A percentile compares a stretch with the other conserved stretches of the same genome.
Evolutionary conservation across 1,140 invertebrate genomes (phyloP).

Genomic region (Listronotus oregonensis): DNA sequence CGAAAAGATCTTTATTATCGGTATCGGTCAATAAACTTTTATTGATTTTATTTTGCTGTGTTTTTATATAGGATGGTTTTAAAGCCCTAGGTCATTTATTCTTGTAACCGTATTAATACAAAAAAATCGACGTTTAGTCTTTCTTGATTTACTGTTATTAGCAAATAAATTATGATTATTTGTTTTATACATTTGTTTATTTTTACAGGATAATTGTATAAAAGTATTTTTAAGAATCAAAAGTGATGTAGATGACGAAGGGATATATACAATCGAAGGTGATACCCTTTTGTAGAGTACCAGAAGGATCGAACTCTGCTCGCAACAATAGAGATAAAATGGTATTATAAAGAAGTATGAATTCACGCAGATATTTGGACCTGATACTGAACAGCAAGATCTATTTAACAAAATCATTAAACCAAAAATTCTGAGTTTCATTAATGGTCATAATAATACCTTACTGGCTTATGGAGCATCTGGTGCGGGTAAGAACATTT

Average conservation of each 20-base stretch:
- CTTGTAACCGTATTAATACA: too few species aligned
- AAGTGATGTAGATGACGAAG: slow-evolving; percentile 51
- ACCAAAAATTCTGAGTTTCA: slow-evolving; percentile 65
- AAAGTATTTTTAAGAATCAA: slow-evolving; percentile 63
- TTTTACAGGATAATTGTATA: slow-evolving; percentile 39
- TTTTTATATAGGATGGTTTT: too few species aligned
- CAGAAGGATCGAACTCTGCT: slow-evolving; percentile 49
- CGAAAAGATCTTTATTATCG: too few species aligned
- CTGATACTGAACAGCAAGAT: slow-evolving; percentile 61
- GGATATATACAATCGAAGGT: slow-evolving; percentile 52
- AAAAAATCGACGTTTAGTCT: too few species aligned
- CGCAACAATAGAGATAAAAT: slow-evolving; percentile 54
- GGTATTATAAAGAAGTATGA: slow-evolving; percentile 62
- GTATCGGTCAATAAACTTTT: too few species aligned
- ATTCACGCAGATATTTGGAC: slow-evolving; percentile 70
- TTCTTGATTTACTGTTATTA: too few species aligned
- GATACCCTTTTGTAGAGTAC: slow-evolving; percentile 49
- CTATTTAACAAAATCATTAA: slow-evolving; percentile 67
- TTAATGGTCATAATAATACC: slow-evolving; percentile 74
- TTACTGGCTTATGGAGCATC: slow-evolving; percentile 85
- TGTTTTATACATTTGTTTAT: too few species aligned
- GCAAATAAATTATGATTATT: too few species aligned
- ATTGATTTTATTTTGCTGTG: too few species aligned
- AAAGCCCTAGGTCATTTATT: too few species aligned
- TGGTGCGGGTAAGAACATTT: slow-evolving; percentile 54